Conservation (phyloP, 2,888 invertebrate species). For the Agrochola macilenta region DNA sequence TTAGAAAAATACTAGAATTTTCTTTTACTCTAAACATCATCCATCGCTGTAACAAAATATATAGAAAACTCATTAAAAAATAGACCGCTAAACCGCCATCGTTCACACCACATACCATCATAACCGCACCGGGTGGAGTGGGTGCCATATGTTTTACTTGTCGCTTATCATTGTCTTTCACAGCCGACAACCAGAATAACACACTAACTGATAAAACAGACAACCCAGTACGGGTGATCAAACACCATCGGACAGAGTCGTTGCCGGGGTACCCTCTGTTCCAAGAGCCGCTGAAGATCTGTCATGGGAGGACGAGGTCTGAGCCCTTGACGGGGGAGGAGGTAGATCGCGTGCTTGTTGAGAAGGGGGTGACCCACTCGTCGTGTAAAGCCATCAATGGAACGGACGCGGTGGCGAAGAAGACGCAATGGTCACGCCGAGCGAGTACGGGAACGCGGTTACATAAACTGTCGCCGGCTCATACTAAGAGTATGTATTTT, state of each 20-base stretch:
- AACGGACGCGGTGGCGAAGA: constrained; percentile 75
- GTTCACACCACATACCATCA: constrained; percentile 66
- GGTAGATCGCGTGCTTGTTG: constrained; percentile 79
- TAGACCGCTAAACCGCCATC: constrained; percentile 59
- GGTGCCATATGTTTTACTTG: constrained; percentile 87
- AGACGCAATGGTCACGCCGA: constrained; percentile 82
- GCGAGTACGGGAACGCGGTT: constrained; percentile 87
- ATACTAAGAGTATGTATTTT: constrained; percentile 88
- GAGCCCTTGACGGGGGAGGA: constrained; percentile 92
- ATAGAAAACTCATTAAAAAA: background rate
- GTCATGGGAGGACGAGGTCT: constrained; percentile 93
- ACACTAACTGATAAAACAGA: constrained; percentile 85
- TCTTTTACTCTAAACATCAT: constrained; percentile 19
- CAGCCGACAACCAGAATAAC: constrained; percentile 89
- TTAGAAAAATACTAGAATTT: background rate
- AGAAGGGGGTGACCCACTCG: constrained; percentile 79
- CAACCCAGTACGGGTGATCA: constrained; percentile 74
- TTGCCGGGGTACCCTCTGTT: constrained; percentile 83
- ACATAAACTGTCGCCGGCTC: constrained; percentile 87
- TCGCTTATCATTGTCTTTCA: constrained; percentile 87
- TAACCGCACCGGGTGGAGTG: constrained; percentile 83
- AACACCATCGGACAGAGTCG: constrained; percentile 86
- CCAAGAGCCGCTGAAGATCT: constrained; percentile 83
- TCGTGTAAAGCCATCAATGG: constrained; percentile 84
- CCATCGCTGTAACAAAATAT: constrained; percentile 17